Conservation (phyloP, 1,140 invertebrate species). For the Drosophila melanogaster region Release_6_plus_ISO1_MT NC_004354.4:14456501-14457000, state of each 20-base stretch:
- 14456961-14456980: background rate
- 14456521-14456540: too few relatives aligned
- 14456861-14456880: too few relatives aligned
- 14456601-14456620: conserved; percentile 11
- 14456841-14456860: too few relatives aligned
- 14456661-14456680: conserved; percentile 9
- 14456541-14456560: background rate
- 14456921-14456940: too few relatives aligned
- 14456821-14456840: background rate
- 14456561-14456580: too few relatives aligned
- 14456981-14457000: background rate
- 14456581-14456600: background rate
- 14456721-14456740: background rate
- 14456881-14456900: too few relatives aligned
- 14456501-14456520: background rate
- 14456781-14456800: conserved; percentile 2
- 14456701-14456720: conserved; percentile 1
- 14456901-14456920: background rate
- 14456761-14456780: background rate
- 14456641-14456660: conserved; percentile 7
- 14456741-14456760: conserved; percentile 8
- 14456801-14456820: background rate
- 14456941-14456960: background rate
- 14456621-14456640: conserved; percentile 28
- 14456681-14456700: conserved; percentile 16